phyloP scores from a whole-genome alignment of 1,140 invertebrate genomes.

The Trichonephila inaurata region DNA sequence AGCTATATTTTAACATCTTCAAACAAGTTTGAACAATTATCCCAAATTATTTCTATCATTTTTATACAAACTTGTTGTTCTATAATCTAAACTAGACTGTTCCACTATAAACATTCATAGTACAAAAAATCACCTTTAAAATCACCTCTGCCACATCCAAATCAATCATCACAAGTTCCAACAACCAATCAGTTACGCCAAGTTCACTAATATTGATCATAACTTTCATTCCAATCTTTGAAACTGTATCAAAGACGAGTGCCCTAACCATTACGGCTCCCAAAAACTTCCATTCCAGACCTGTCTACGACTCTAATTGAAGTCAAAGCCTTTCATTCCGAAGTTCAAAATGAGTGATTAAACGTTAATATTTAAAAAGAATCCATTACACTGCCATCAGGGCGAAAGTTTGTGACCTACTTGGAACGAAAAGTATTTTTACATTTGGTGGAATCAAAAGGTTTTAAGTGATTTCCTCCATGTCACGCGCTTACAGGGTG shows the following conservation, averaged over 20 bases:
- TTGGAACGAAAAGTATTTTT: slow-evolving; percentile 36
- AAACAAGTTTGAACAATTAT: no score
- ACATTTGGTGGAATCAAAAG: slow-evolving; percentile 21
- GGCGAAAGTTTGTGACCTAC: background rate
- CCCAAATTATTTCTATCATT: no score
- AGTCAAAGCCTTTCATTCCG: background rate
- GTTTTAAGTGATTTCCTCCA: slow-evolving; percentile 27
- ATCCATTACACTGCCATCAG: background rate
- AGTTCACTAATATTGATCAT: no score
- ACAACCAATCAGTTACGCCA: no score
- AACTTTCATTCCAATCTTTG: background rate
- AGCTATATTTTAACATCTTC: no score
- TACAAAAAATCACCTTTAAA: no score
- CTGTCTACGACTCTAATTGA: slow-evolving; percentile 1
- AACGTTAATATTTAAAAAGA: slow-evolving; percentile 46
- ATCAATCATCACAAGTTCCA: no score
- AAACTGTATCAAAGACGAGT: background rate
- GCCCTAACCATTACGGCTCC: background rate
- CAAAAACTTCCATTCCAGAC: background rate
- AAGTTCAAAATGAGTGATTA: slow-evolving; percentile 37
- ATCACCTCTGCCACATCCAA: no score
- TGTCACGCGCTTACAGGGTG: background rate
- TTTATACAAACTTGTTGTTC: no score
- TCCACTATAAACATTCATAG: no score
- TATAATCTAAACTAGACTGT: no score